Base-by-base conservation (phyloP, 1,140 invertebrate species). In the Pseudoatta argentina region DNA sequence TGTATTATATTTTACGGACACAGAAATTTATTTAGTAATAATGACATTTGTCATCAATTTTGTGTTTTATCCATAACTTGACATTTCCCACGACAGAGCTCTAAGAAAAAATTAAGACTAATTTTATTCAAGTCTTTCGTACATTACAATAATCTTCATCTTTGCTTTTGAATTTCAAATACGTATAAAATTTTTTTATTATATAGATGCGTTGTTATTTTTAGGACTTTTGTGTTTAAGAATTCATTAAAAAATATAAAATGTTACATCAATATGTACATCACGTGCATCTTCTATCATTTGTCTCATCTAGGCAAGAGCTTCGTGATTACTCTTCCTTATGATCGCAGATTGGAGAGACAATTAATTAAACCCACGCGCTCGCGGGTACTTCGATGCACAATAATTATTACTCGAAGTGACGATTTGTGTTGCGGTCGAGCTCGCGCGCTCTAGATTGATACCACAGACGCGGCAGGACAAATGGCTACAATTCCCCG, bases 361-460 rank as follows among this genome's bases (percentile, higher is more conserved):
- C 53, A 86, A 86, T 86, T 86, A 86, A 86, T 86, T 86, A 86
- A 79, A 86, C 10, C 30, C 55, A 63, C 53, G 63, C 53, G 18
- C 78, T 61, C 24, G 21, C 55, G 75, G 67, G 75, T 85, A 64
- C 59, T 44, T 48, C 53, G 71, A 79, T 44, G 64, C 34, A 66
- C 86, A 64, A 89, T 92, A 91, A 92, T 92, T 93, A 92, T 89
- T 92, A 92, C 88, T 76, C 82, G 89, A 81, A 89, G 87, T 85
- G 88, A 92, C 91, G 87, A 93, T 92, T 92, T 87, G 86, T 85
- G 83, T 90, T 87, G 86, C 61, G 86, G 76, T 89, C 86, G 88
- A 82, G 59, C 48, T 86, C 79, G 66, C 85, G 86, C 75, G 71
- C 75, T 51, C 73, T 72, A 93, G 92, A 93, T 93, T 92, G 91